Percentiles rank a stretch among this genome's conserved stretches.
Evolutionary conservation across 2,113 vertebrate species (phyloP).

Genomic region (rabbit (Oryctolagus cuniculus)): mOryCun1.1 NC_091436.1:70919501-70920000

Average conservation of each 20-base stretch:
- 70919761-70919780: background rate
- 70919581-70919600: background rate
- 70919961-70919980: constrained; percentile 30
- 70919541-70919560: background rate
- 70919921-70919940: constrained; percentile 52
- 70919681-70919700: background rate
- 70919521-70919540: background rate
- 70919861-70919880: constrained; percentile 40
- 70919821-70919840: constrained; percentile 58
- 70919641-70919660: background rate
- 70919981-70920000: constrained; percentile 69
- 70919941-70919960: constrained; percentile 49
- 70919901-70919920: constrained; percentile 50
- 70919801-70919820: constrained; percentile 27
- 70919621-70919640: background rate
- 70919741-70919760: background rate
- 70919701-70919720: background rate
- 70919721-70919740: constrained; percentile 11
- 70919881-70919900: constrained; percentile 49
- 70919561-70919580: background rate
- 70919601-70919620: background rate
- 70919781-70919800: background rate
- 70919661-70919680: constrained; percentile 38
- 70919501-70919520: background rate
- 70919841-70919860: background rate